Percentiles rank a stretch among this genome's conserved stretches.
Conservation (phyloP, 1,140 invertebrate species). For the Polypedilum vanderplanki region DNA sequence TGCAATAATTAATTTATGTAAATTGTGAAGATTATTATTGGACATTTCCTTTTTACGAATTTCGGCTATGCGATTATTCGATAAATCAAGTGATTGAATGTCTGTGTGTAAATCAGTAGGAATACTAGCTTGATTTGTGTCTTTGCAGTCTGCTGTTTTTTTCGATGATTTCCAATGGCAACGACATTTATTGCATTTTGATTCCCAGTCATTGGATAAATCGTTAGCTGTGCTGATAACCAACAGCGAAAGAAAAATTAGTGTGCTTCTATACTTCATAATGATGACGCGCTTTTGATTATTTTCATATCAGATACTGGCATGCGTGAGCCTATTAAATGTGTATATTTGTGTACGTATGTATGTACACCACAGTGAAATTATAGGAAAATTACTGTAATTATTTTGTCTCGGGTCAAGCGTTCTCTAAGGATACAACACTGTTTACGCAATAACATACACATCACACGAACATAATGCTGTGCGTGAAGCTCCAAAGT, state of each 20-base stretch:
- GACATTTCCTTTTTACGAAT: constrained; percentile 61
- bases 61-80: constrained; percentile 59
- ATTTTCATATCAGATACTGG: constrained; percentile 14
- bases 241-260: not conserved
- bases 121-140: constrained; percentile 56
- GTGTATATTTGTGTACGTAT: not conserved
- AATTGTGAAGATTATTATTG: constrained; percentile 61
- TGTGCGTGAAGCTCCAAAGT: too few relatives aligned
- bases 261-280: not conserved
- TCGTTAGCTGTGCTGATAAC: not conserved
- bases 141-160: constrained; percentile 70
- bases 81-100: constrained; percentile 69
- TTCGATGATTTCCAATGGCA: constrained; percentile 74
- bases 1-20: constrained; percentile 69
- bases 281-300: not conserved
- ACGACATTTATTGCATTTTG: constrained; percentile 55
- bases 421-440: too few relatives aligned
- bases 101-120: constrained; percentile 62
- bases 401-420: too few relatives aligned
- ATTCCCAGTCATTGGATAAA: constrained; percentile 47
- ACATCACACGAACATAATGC: too few relatives aligned
- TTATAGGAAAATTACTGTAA: too few relatives aligned
- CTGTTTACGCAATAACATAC: too few relatives aligned
- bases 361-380: too few relatives aligned
- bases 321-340: not conserved